phyloP scores from a whole-genome alignment of 2,888 invertebrate genomes.

The Trachelus tabidus region DNA sequence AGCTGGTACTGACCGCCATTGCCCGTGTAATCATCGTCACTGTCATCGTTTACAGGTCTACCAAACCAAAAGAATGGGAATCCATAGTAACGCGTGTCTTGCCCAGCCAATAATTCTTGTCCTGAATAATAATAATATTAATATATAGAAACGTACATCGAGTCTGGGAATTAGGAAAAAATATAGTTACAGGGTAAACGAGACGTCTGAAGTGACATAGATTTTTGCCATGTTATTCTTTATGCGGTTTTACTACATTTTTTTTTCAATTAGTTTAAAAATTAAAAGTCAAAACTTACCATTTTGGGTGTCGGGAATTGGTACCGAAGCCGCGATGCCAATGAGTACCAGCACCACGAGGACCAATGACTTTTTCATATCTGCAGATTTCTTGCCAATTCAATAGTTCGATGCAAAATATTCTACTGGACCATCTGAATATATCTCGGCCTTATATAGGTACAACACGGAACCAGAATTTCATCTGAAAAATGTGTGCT shows the following conservation, averaged over 20 bases:
- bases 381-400: too few species aligned
- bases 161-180: background rate
- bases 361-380: background rate
- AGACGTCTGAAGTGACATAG: too few species aligned
- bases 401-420: too few species aligned
- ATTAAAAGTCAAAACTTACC: background rate
- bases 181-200: background rate
- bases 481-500: too few species aligned
- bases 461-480: too few species aligned
- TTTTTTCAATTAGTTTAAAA: background rate
- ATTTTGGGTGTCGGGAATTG: background rate
- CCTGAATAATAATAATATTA: constrained; percentile 1
- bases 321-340: background rate
- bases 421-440: too few species aligned
- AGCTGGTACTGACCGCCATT: constrained; percentile 21
- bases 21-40: constrained; percentile 26
- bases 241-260: rapidly evolving
- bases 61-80: constrained; percentile 38
- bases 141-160: background rate
- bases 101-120: constrained; percentile 25
- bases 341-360: background rate
- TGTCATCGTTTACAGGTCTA: constrained; percentile 36
- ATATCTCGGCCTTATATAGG: too few species aligned
- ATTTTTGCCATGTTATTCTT: too few species aligned
- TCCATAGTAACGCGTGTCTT: constrained; percentile 30